Base-by-base conservation (phyloP, 2,797 vertebrate species). In the Silurus lanzhouensis region DNA sequence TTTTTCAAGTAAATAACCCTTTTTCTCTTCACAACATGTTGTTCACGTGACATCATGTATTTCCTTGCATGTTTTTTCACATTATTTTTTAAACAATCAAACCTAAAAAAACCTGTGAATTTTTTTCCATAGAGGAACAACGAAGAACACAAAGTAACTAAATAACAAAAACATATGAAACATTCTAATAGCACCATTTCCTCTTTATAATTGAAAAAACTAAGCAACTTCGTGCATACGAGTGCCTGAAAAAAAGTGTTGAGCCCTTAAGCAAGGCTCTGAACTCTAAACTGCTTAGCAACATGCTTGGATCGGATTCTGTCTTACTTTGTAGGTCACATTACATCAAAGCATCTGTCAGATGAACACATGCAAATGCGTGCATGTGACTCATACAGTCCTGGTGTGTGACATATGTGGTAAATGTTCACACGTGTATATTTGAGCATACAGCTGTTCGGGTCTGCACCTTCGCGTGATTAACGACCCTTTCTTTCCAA, bases 381-480 rank as follows among this genome's bases (percentile, higher is more conserved):
- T 60, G 57, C 58, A 64, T 81, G 46, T 25, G 46, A 74, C 72
- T 27, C 25, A 22, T 66, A 46, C 76, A 76, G 80, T 52, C 31
- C 78, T 52, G 63, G 83, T 81, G 84, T 76, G 61, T 82, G 38
- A 79, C 57, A 63, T 48, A 71, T 79, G 74, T 78, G 64, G 64
- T 81, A 71, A 48, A 61, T 63, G 55, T 70, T 60, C 27, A 79
- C 74, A 70, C 25, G 3, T 83, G 81, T 74, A 61, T 60, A 48
- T 77, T 70, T 61, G 6, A 66, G 44, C 85, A 79, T 27, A 52
- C 80, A 82, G 52, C 25, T 46, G 70, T 52, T 68, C 83, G 76
- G 72, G 81, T 27, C 31, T 20, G 66, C 2, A 0, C 67, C 58
- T 31, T 70, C 25, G 61, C 55, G 67, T 83, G 70, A 84, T 85